phyloP scores from a whole-genome alignment of 2,888 invertebrate species.

The Mycalesis mineus region DNA sequence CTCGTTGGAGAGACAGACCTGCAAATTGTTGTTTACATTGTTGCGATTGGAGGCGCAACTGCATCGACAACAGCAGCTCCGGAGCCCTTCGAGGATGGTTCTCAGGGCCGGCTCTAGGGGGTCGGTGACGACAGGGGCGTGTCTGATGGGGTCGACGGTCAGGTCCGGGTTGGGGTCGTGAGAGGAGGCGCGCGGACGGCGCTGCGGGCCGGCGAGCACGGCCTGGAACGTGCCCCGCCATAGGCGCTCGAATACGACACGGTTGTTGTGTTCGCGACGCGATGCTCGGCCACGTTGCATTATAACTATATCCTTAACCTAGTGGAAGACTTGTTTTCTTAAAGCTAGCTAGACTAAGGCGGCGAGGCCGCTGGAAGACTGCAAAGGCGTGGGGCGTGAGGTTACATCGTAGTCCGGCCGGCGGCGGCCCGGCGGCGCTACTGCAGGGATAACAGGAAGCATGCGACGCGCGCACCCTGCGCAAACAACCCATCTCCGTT shows the following conservation, averaged over 20 bases:
- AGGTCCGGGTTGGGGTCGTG: conserved; percentile 51
- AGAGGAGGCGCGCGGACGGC: conserved; percentile 62
- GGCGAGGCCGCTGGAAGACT: conserved; percentile 65
- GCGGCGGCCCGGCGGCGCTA: conserved; percentile 71
- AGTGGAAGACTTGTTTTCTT: conserved; percentile 78
- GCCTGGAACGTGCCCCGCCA: conserved; percentile 83
- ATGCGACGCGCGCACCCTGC: conserved; percentile 65
- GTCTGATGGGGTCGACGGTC: conserved; percentile 37
- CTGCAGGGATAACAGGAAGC: conserved; percentile 50
- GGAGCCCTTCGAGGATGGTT: conserved; percentile 59
- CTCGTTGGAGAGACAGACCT: conserved; percentile 74
- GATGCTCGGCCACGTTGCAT: conserved; percentile 71
- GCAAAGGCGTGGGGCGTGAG: conserved; percentile 46
- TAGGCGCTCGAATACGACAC: conserved; percentile 83
- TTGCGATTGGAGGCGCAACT: conserved; percentile 56
- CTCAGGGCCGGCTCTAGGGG: conserved; percentile 66
- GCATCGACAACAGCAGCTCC: conserved; percentile 69
- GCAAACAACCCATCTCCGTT: conserved; percentile 63
- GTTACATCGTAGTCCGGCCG: conserved; percentile 69
- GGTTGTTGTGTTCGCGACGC: conserved; percentile 75
- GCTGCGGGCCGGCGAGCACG: conserved; percentile 59
- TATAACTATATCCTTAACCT: conserved; percentile 58
- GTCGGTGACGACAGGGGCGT: conserved; percentile 55
- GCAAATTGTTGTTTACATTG: conserved; percentile 70
- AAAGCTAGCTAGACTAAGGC: conserved; percentile 52